Evolutionary conservation across 2,797 vertebrate species (phyloP), one percentile per base, ranked within the genome.

Genomic region (Anolis apletophallus): DNA sequence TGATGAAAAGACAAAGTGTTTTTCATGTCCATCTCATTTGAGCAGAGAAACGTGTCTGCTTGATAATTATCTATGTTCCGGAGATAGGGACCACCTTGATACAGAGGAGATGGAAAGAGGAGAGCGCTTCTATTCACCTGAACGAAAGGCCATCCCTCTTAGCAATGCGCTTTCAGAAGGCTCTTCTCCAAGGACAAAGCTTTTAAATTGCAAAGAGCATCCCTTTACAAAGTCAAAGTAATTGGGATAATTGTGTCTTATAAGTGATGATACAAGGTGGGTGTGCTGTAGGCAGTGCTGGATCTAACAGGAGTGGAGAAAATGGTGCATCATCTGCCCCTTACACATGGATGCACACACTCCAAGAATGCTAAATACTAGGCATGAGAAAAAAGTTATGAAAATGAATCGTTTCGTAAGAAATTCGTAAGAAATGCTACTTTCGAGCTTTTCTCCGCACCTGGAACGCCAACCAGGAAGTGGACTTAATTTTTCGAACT

Each of bases 1-100:
- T 86, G 59, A 80, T 67, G 80, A 83, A 83, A 86, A 80, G 69
- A 78, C n/a, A 68, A 72, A 36, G 77, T 69, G 50, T 86, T 83
- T 79, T 82, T 80, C 46, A n/a, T 61, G 57, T 83, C 46, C 59
- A 61, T 57, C 80, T 85, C 61, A 73, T 32, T 46, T 80, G 79
- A 69, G 46, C 54, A 85, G 76, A 57, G 76, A 80, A 59, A 73
- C 2, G 50, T 75, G 61, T 50, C 71, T 13, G 76, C 55, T 77
- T 61, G 69, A 80, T 76, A 64, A 67, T 77, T 84, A 73, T 81
- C 69, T 34, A 23, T 34, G 34, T 81, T 76, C n/a, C 7, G 0
- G 73, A 40, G 57, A 36, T 26, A 32, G 29, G 5, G n/a, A 29
- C 64, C 64, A 29, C 64, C 64, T 82, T 64, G 72, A 64, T 59